Evolutionary conservation across 2,888 invertebrate species (phyloP).

Genomic region (Syritta pipiens): DNA sequence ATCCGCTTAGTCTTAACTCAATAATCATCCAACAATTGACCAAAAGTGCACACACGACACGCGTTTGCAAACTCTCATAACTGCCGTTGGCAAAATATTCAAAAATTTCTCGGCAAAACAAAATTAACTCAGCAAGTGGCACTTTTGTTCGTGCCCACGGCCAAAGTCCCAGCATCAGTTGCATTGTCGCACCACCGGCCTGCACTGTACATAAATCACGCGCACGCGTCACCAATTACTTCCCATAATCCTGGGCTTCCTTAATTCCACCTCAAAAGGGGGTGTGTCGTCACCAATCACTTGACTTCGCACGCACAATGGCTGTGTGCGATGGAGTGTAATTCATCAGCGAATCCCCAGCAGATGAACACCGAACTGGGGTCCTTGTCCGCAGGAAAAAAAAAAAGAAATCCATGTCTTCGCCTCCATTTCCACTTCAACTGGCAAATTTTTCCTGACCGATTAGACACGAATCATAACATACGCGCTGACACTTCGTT

Average conservation of each 20-base stretch:
- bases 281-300: constrained; percentile 55
- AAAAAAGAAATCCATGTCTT: constrained; percentile 20
- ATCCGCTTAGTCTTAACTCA: not conserved
- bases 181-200: constrained; percentile 14
- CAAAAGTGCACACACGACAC: constrained; percentile 4
- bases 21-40: constrained; percentile 41
- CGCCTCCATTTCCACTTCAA: constrained; percentile 58
- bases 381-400: not conserved
- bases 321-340: constrained; percentile 46
- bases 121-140: constrained; percentile 57
- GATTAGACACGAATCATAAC: constrained; percentile 69
- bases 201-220: constrained; percentile 37
- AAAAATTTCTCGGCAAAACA: constrained; percentile 34
- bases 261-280: constrained; percentile 61
- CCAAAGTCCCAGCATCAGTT: constrained; percentile 6
- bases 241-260: constrained; percentile 20
- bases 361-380: too few relatives aligned
- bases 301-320: constrained; percentile 55
- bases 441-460: constrained; percentile 65
- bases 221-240: constrained; percentile 67
- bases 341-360: constrained; percentile 51
- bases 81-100: constrained; percentile 62
- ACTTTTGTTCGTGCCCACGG: constrained; percentile 30
- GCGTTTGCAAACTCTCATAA: constrained; percentile 56
- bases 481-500: constrained; percentile 41